Conservation (phyloP, 1,140 invertebrate genomes). For the Drosophila triauraria region DNA sequence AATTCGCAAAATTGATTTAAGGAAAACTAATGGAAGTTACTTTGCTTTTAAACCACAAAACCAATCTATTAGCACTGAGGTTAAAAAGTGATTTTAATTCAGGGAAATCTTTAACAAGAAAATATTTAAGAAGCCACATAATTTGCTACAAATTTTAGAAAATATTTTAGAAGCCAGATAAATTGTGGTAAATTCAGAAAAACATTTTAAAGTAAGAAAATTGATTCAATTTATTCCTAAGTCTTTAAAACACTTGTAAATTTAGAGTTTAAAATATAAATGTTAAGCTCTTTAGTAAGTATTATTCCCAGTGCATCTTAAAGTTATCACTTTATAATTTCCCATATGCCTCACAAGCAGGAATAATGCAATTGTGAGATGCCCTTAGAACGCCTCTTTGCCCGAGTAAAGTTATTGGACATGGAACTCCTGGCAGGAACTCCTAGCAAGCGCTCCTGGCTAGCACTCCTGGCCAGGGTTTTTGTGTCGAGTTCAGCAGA, state of each 20-base stretch:
- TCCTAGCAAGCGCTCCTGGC: conserved; percentile 25
- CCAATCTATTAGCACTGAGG: conserved; percentile 1
- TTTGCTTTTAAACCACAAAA: conserved; percentile 12
- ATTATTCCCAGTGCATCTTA: conserved; percentile 2
- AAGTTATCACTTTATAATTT: conserved; percentile 40
- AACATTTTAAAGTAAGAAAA: no score
- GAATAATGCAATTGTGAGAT: conserved; percentile 42
- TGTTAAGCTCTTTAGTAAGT: no score
- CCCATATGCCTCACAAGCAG: conserved; percentile 17
- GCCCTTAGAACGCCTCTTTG: conserved; percentile 15
- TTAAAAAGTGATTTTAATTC: background rate
- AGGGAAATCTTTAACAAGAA: no score
- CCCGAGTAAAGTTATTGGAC: conserved; percentile 31
- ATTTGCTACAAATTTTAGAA: no score
- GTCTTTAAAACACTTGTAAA: no score
- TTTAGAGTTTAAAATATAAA: no score
- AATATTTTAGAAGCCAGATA: no score
- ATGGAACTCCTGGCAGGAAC: conserved; percentile 32
- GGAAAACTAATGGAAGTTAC: conserved; percentile 10
- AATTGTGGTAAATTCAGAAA: no score
- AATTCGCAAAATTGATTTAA: conserved; percentile 1
- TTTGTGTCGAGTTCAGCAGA: conserved; percentile 59
- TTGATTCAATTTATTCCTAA: no score
- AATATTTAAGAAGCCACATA: no score
- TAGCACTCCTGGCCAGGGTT: conserved; percentile 43